Evolutionary conservation across 2,113 vertebrate genomes (phyloP).

Genomic region (Campylorhamphus procurvoides): DNA sequence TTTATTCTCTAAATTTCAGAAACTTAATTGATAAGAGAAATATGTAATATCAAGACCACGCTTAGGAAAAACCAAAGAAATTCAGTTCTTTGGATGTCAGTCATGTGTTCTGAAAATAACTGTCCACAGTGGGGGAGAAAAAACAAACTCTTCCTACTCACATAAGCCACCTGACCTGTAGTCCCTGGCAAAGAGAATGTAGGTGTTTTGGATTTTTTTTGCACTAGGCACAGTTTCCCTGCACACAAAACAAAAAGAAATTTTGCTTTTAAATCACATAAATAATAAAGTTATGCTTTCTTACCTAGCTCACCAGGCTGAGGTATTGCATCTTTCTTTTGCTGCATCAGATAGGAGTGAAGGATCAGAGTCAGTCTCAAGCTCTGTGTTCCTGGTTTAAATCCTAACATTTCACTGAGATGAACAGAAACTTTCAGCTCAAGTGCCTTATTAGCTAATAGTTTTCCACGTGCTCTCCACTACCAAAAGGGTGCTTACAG

Average conservation of each 20-base stretch:
- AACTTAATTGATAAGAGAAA: not conserved
- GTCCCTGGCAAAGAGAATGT: not conserved
- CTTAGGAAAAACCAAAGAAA: not conserved
- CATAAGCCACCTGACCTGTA: not conserved
- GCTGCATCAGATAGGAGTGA: not conserved
- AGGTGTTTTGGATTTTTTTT: not conserved
- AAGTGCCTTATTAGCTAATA: not conserved
- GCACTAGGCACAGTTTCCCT: not conserved
- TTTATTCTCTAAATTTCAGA: not conserved
- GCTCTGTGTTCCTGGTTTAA: not conserved
- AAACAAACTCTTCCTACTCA: not conserved
- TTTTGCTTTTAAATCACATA: not conserved
- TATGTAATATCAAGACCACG: accelerated
- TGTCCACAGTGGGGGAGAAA: not conserved
- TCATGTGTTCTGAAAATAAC: not conserved
- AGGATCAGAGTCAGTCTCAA: not conserved
- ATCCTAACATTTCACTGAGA: not conserved
- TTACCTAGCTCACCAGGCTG: not conserved
- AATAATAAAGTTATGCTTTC: not conserved
- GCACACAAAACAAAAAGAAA: too few relatives aligned
- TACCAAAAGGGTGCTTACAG: not conserved
- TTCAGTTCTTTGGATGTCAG: not conserved
- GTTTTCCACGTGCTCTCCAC: not conserved
- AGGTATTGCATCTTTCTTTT: not conserved
- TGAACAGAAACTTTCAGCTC: not conserved